Base-by-base conservation (phyloP, 2,888 invertebrate species). In the Elmis aenea region DNA sequence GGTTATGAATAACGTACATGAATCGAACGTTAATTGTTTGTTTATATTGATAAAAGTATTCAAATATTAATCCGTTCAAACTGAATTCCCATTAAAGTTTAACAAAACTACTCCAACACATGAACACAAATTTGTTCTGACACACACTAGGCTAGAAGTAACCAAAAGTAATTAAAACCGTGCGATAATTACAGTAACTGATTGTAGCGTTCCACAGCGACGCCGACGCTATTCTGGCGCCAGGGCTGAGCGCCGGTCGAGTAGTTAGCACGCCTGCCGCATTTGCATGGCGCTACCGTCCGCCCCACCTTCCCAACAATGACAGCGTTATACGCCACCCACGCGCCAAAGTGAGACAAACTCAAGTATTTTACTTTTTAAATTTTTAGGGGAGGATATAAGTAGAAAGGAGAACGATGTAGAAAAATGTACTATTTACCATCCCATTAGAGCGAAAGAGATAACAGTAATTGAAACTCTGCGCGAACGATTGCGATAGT, bases 221-320 rank as follows among this genome's bases (percentile, higher is more conserved):
- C 65, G 67, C 62, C 65, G 64, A 63, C 64, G 62, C 64, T 61
- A 55, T 64, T 64, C 65, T 66, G 66, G 62, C 64, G 65, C 60
- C 64, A 62, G 55, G 54, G 54, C 53, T 60, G 57, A 60, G 62
- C 66, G 66, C 64, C 63, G 62, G 62, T 61, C 62, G 59, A 57
- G 61, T 66, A 66, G 66, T 66, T 67, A 67, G 66, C 67, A 66
- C 67, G 64, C 66, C 64, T 61, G 66, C 61, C 66, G 59, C 64
- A 67, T 67, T 67, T 67, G 67, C 67, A 67, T 67, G 67, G 65
- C 65, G 51, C 58, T 45, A 57, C 57, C 59, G 55, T 53, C 51
- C 54, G 55, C 57, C 57, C 58, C 59, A 55, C 58, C 58, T 58
- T 53, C 47, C 50, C 51, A 51, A 61, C 51, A 49, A 50, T 50